A percentile compares a stretch with the other conserved stretches of the same genome.
Evolutionary conservation across 2,797 vertebrate species (phyloP).

Genomic region (Aratinga solstitialis): DNA sequence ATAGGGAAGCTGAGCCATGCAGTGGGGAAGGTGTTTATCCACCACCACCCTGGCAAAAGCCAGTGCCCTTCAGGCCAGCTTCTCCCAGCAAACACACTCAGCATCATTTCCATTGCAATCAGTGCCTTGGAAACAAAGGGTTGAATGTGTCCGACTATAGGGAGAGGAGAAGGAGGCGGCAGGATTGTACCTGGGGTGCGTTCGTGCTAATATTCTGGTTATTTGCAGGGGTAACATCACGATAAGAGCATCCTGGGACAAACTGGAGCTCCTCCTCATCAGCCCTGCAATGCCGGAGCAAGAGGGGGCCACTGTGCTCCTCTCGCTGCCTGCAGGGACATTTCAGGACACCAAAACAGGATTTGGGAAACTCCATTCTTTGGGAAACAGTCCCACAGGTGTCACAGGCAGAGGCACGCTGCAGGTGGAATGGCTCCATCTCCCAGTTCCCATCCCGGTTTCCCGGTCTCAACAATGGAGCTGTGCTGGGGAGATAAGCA

Average conservation of each 20-base stretch:
- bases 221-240: not conserved
- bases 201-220: not conserved
- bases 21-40: not conserved
- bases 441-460: not conserved
- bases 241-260: not conserved
- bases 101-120: not conserved
- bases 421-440: not conserved
- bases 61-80: not conserved
- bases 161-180: not conserved
- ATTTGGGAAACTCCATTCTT: not conserved
- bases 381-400: not conserved
- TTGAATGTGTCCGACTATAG: not conserved
- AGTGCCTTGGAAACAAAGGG: not conserved
- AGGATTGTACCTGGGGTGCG: not conserved
- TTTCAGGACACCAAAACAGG: not conserved
- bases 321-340: not conserved
- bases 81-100: not conserved
- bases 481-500: not conserved
- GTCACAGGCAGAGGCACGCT: not conserved
- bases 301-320: accelerated
- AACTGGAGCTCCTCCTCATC: not conserved
- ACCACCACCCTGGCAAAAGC: not conserved
- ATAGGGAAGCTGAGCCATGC: not conserved
- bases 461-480: not conserved
- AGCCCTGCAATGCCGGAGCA: accelerated